Base-by-base conservation (phyloP, 92 coral and sea anemone species). In the Muricea muricata region DNA sequence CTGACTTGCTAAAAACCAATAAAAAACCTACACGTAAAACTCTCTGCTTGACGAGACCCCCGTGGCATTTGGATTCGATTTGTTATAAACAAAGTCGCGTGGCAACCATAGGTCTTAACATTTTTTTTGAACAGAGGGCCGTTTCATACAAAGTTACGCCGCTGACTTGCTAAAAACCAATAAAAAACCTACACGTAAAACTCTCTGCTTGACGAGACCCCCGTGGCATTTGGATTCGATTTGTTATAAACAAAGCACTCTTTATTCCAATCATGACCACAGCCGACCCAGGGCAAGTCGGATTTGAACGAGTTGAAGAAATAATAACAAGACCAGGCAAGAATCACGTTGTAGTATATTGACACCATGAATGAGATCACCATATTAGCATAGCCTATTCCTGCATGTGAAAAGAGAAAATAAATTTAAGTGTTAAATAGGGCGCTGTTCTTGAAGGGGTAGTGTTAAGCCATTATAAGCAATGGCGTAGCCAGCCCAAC, bases 201-300 rank as follows among this genome's bases (percentile, higher is more conserved):
- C 69, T 94, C 94, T n/a, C 92, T 74, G 65, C 97, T 93, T 12
- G 97, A 82, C 7, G 98, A 94, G 15, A 78, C 81, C 1, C 97
- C 94, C 17, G 93, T 84, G 17, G 89, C 84, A 74, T 94, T 94
- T 11, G 87, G 84, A 25, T 81, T 61, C 17, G 97, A 84, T 30
- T 73, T 74, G 57, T 91, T 88, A 63, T 79, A 56, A 7, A 86
- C 83, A 48, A 85, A 85, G 40, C 98, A 94, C 7, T 93, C 58
- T 0, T 85, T 29, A 75, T 95, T 95, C 98, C 98, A 95, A 1
- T 85, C 45, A 47, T 95, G 97, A 61, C 88, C 85, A 40, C 97
- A 95, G 10, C 95, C 98, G 21, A 90, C 90, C 98, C 98, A 95
- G 14, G 97, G 98, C 6, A 91, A 80, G 33, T 93, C 93, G 13